These are phyloP conservation scores for Microtus pennsylvanicus DNA, from an alignment of 2,113 vertebrate genomes.

Conservation along the genomic window DNA sequence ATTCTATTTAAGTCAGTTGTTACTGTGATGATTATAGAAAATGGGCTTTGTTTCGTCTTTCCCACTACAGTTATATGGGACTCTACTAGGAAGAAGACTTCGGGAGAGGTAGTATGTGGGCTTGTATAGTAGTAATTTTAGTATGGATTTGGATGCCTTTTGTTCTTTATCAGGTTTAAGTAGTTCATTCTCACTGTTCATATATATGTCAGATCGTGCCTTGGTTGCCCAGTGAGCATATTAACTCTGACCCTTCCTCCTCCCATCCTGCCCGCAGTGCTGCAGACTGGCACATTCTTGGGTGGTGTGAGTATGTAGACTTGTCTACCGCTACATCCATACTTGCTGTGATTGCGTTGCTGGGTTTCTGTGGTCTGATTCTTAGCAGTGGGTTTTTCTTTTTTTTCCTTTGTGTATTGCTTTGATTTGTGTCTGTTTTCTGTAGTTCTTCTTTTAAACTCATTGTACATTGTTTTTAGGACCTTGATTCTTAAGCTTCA, in stretches of 20 bases:
- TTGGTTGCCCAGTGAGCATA: neutral
- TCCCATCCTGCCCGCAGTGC: accelerated
- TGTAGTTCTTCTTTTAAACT: neutral
- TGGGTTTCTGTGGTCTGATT: neutral
- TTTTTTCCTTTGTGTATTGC: neutral
- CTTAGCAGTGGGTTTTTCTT: neutral
- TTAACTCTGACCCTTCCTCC: neutral
- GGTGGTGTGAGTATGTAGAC: neutral
- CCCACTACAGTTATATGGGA: neutral
- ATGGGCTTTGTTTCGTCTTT: neutral
- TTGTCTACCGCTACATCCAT: accelerated
- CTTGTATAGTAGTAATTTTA: neutral
- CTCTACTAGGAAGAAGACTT: neutral
- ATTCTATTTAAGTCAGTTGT: neutral
- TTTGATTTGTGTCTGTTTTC: neutral
- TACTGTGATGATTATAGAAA: neutral
- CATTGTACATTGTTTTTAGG: neutral
- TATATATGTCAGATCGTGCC: neutral
- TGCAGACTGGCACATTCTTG: neutral
- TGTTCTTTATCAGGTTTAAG: neutral
- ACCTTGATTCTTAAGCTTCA: neutral
- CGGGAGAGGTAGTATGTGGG: neutral
- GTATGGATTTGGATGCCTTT: neutral
- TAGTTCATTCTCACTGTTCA: neutral
- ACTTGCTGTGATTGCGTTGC: neutral